Conservation (phyloP, 2,797 vertebrate genomes). For the Poecile montanus region DNA sequence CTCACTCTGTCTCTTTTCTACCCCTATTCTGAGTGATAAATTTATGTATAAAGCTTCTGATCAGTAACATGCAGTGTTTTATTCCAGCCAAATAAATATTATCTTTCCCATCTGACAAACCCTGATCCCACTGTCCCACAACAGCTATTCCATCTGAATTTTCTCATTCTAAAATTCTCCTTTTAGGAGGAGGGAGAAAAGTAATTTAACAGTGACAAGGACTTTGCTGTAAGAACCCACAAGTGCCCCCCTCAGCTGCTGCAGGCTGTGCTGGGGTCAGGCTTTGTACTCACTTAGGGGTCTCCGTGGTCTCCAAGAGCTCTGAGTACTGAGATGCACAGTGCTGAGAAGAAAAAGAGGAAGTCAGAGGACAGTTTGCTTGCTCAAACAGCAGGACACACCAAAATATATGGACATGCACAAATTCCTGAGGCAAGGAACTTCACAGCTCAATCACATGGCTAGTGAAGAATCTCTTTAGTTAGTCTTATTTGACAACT, state of each 20-base stretch:
- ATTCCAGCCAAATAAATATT: background rate
- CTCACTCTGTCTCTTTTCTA: background rate
- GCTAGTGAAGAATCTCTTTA: background rate
- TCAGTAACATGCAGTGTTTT: background rate
- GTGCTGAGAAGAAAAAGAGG: slow-evolving; percentile 82
- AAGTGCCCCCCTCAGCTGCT: background rate
- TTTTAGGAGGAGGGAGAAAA: background rate
- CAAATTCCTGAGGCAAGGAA: background rate
- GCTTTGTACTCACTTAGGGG: slow-evolving; percentile 90
- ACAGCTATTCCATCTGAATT: background rate
- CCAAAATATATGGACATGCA: background rate
- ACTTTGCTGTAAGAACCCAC: background rate
- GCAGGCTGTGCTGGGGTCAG: background rate
- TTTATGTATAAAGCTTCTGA: background rate
- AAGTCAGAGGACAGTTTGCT: background rate
- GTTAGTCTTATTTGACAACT: background rate
- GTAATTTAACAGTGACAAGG: background rate
- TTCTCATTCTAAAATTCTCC: background rate
- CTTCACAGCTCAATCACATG: background rate
- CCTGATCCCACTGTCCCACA: background rate
- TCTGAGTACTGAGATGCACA: slow-evolving; percentile 97
- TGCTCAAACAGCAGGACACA: background rate
- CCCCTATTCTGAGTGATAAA: background rate
- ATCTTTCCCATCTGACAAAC: background rate
- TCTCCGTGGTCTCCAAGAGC: slow-evolving; percentile 93